Percentiles rank a stretch among this genome's conserved stretches.
These are phyloP conservation scores for Leptodactylus fuscus DNA, from an alignment of 2,113 vertebrate genomes.

Conservation along the genomic window DNA sequence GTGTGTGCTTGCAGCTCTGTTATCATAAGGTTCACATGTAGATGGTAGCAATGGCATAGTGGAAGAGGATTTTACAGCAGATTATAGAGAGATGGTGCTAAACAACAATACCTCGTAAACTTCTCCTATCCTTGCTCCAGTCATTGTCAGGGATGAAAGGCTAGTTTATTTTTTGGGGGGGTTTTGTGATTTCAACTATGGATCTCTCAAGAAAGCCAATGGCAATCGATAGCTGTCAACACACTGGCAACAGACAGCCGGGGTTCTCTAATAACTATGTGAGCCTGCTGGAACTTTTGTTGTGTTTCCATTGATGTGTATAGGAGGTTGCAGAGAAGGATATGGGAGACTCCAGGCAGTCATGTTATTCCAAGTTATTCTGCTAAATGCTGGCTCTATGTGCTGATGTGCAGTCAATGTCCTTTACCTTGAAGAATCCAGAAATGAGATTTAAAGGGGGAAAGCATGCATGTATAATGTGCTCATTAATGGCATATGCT, in stretches of 20 bases:
- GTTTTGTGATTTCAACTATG: not conserved
- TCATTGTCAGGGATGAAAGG: not conserved
- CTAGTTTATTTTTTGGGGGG: not conserved
- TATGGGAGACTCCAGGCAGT: not conserved
- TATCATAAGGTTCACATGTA: slow-evolving; percentile 33
- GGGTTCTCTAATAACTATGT: not conserved
- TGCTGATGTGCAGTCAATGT: not conserved
- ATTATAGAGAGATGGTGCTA: not conserved
- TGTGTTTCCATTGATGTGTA: not conserved
- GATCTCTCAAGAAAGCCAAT: slow-evolving; percentile 9
- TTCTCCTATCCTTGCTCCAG: slow-evolving; percentile 8
- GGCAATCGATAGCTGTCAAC: not conserved
- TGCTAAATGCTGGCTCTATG: not conserved
- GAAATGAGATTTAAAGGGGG: not conserved
- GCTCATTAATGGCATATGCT: slow-evolving; percentile 49
- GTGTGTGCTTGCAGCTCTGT: not conserved
- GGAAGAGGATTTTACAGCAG: not conserved
- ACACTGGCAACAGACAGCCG: not conserved
- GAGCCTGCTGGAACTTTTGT: not conserved
- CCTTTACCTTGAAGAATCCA: slow-evolving; percentile 1
- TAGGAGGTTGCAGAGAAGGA: not conserved
- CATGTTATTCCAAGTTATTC: not conserved
- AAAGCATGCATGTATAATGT: slow-evolving; percentile 38
- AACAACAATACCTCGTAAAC: slow-evolving; percentile 60
- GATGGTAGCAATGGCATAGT: not conserved